Percentiles rank a stretch among this genome's conserved stretches.
Evolutionary conservation across 2,888 invertebrate species (phyloP).

Genomic region (Ptilodon capucinus): DNA sequence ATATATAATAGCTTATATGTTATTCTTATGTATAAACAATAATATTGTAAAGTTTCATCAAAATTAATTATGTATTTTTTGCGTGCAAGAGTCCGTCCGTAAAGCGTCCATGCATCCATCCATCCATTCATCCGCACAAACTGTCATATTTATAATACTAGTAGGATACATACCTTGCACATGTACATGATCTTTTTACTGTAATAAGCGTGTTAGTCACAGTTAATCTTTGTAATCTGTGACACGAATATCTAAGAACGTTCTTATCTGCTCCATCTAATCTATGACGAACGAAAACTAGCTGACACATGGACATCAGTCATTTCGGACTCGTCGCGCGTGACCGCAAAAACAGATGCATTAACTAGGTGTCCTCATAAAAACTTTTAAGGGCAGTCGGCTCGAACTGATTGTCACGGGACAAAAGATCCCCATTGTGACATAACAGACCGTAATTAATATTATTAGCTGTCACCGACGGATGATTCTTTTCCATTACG

Average conservation of each 20-base stretch:
- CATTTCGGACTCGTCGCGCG: slow-evolving; percentile 59
- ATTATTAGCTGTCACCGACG: slow-evolving; percentile 37
- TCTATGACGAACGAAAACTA: slow-evolving; percentile 56
- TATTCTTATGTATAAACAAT: too few species aligned
- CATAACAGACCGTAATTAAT: slow-evolving; percentile 50
- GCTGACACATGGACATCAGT: slow-evolving; percentile 72
- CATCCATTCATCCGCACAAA: too few species aligned
- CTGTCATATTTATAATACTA: too few species aligned
- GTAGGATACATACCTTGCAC: too few species aligned
- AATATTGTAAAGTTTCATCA: too few species aligned
- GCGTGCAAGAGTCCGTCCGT: too few species aligned
- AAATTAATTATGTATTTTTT: too few species aligned
- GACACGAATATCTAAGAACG: background rate
- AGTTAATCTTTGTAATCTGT: background rate
- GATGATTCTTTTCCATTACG: slow-evolving; percentile 27
- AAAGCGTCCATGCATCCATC: too few species aligned
- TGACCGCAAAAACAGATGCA: slow-evolving; percentile 68
- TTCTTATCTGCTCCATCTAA: slow-evolving; percentile 19
- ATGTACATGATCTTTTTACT: too few species aligned
- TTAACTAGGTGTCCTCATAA: slow-evolving; percentile 50
- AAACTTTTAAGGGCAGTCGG: slow-evolving; percentile 60
- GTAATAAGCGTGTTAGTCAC: too few species aligned
- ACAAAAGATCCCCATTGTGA: slow-evolving; percentile 55
- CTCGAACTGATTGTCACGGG: slow-evolving; percentile 56
- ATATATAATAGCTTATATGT: too few species aligned